Conservation (phyloP, 2,113 vertebrate species). For the Eurypyga helias region DNA sequence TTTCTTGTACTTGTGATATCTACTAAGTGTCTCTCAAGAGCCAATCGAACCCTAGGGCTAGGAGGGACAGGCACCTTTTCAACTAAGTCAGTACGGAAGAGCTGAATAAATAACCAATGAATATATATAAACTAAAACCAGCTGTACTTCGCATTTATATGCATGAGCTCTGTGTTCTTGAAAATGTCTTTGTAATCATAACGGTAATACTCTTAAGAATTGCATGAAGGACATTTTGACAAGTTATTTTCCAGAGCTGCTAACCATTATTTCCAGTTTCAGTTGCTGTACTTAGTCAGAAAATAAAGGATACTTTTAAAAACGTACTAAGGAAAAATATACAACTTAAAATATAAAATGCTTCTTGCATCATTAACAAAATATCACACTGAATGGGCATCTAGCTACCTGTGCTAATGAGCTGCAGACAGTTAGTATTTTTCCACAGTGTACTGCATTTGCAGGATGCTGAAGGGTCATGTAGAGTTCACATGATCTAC, state of each 20-base stretch:
- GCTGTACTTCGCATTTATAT: neutral
- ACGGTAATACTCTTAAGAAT: neutral
- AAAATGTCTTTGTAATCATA: neutral
- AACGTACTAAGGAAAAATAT: neutral
- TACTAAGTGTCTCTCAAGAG: neutral
- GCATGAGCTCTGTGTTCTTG: neutral
- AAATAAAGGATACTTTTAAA: neutral
- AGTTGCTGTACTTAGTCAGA: neutral
- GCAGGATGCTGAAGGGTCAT: neutral
- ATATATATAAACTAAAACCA: neutral
- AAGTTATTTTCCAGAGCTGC: neutral
- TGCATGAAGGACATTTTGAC: neutral
- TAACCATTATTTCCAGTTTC: neutral
- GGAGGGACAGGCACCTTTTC: neutral
- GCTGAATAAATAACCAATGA: neutral
- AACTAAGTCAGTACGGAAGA: neutral
- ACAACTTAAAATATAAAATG: neutral
- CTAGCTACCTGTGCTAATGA: neutral
- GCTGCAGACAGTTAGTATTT: neutral
- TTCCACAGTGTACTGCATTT: neutral
- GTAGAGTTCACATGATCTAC: neutral
- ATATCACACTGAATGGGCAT: neutral
- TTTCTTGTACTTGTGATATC: neutral
- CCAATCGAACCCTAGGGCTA: neutral
- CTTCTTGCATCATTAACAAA: neutral